phyloP scores from a whole-genome alignment of 2,888 invertebrate species.

The Xestia xanthographa region DNA sequence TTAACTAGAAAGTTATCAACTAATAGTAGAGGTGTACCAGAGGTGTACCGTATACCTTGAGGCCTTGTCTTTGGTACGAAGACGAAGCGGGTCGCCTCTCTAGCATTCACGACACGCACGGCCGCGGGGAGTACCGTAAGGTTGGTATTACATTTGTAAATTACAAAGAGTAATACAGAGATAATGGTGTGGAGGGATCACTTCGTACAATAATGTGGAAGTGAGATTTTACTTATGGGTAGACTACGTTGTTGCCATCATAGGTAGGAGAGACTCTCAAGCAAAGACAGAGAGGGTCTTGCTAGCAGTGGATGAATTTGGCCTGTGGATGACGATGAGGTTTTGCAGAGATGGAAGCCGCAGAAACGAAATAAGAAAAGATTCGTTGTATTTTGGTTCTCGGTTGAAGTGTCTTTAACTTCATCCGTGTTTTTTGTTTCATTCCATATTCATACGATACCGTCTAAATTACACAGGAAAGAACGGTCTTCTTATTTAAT shows the following conservation, averaged over 20 bases:
- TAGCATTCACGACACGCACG: constrained; percentile 59
- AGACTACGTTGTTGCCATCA: background rate
- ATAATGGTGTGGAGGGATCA: constrained; percentile 13
- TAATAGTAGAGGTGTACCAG: constrained; percentile 16
- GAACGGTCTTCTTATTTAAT: background rate
- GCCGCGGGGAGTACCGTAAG: constrained; percentile 61
- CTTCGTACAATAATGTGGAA: background rate
- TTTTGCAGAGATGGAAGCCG: background rate
- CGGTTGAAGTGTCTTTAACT: background rate
- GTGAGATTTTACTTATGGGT: background rate
- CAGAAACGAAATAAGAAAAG: background rate
- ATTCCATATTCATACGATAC: background rate
- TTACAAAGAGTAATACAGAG: constrained; percentile 18
- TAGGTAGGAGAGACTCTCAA: background rate
- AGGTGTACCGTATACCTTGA: constrained; percentile 27
- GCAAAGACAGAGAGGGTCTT: background rate
- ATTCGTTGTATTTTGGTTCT: background rate
- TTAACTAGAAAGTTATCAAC: constrained; percentile 22
- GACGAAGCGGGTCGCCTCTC: constrained; percentile 40
- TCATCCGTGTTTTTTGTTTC: background rate
- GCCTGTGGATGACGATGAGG: background rate
- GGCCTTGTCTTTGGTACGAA: background rate
- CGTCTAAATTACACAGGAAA: background rate
- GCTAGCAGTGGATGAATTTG: background rate
- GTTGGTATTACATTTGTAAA: constrained; percentile 59